Evolutionary conservation across 2,888 invertebrate species (phyloP).

Genomic region (Diaperis boleti): DNA sequence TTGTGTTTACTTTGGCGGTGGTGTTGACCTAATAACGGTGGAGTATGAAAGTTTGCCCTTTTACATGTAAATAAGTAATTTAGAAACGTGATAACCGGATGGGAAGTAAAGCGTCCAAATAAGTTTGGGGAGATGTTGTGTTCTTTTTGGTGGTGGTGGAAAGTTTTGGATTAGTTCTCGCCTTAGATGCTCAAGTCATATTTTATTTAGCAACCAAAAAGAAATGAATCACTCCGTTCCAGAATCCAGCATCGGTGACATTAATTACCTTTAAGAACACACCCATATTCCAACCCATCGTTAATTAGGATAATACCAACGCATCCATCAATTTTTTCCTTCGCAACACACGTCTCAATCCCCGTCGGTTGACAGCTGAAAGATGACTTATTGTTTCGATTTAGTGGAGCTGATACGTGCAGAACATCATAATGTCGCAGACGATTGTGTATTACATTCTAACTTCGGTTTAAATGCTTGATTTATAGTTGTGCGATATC

Average conservation of each 20-base stretch:
- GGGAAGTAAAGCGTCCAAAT: background rate
- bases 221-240: too few species aligned
- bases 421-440: background rate
- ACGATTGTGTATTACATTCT: background rate
- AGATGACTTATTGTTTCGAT: slow-evolving; percentile 5
- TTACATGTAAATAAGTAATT: background rate
- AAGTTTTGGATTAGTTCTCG: background rate
- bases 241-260: too few species aligned
- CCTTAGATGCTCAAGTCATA: background rate
- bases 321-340: slow-evolving; percentile 21
- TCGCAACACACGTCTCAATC: background rate
- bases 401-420: slow-evolving; percentile 9
- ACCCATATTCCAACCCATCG: too few species aligned
- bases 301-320: too few species aligned
- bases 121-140: background rate
- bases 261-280: too few species aligned
- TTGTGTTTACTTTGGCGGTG: background rate
- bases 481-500: slow-evolving; percentile 11
- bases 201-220: too few species aligned
- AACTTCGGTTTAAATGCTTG: slow-evolving; percentile 21
- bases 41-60: background rate
- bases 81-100: background rate
- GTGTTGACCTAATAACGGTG: background rate
- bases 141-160: background rate
- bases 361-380: slow-evolving; percentile 4